These are phyloP conservation scores for Myanophis thanlyinensis DNA, from an alignment of 2,113 vertebrate genomes.

Conservation along the genomic window DNA sequence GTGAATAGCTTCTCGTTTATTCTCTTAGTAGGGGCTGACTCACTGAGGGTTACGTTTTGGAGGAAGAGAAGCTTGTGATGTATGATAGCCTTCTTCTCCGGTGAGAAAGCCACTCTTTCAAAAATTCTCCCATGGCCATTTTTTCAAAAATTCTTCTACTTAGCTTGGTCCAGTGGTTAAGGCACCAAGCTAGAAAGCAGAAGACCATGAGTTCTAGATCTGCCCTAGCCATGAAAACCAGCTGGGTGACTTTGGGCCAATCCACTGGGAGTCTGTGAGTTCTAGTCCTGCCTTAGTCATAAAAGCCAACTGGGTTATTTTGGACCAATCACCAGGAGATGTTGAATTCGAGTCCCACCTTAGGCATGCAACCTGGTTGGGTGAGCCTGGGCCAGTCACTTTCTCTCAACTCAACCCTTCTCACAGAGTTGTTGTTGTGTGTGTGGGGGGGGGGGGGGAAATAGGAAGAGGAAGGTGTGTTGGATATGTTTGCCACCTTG, in stretches of 20 bases:
- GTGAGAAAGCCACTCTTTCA: not conserved
- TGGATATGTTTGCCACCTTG: not conserved
- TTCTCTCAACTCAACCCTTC: not conserved
- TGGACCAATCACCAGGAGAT: no score
- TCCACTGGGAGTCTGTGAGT: not conserved
- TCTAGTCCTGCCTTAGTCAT: not conserved
- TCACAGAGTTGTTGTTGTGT: not conserved
- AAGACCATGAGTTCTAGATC: no score
- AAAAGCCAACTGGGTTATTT: no score
- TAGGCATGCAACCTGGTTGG: not conserved
- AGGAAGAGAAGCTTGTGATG: not conserved
- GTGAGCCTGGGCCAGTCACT: not conserved
- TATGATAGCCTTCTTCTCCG: not conserved
- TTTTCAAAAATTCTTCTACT: not conserved
- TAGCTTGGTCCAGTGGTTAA: not conserved
- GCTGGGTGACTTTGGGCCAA: not conserved
- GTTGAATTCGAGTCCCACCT: not conserved
- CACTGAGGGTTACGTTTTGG: not conserved
- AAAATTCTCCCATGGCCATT: not conserved
- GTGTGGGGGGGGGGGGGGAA: no score
- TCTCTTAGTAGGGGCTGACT: slow-evolving; percentile 21
- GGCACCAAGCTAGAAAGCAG: no score
- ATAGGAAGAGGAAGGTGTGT: not conserved
- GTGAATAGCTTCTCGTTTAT: slow-evolving; percentile 4
- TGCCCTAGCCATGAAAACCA: not conserved